These are phyloP conservation scores for Mystacornis crossleyi DNA, from an alignment of 2,113 vertebrate genomes.

Conservation along the genomic window DNA sequence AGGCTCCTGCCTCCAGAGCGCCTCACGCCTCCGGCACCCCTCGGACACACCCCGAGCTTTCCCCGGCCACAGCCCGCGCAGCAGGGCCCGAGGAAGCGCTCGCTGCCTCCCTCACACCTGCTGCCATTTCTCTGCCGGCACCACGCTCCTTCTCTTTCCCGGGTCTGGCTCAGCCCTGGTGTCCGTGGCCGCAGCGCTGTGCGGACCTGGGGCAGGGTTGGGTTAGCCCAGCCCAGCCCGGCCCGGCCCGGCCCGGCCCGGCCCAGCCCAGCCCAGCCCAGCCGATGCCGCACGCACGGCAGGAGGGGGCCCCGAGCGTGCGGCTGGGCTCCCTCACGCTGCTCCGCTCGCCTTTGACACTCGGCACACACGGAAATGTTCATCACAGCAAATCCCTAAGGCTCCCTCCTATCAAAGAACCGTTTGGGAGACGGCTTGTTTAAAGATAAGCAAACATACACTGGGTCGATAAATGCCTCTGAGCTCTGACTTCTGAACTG, in stretches of 20 bases:
- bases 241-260: too few relatives aligned
- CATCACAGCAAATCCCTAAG: neutral
- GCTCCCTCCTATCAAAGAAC: neutral
- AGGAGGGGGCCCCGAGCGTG: neutral
- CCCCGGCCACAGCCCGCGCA: accelerated
- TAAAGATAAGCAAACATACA: neutral
- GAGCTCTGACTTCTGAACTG: neutral
- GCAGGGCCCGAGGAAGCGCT: accelerated
- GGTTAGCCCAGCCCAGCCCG: too few relatives aligned
- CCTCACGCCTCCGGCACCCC: accelerated
- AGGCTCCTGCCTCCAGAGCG: neutral
- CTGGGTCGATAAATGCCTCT: neutral
- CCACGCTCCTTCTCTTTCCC: accelerated
- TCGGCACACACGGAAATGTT: neutral
- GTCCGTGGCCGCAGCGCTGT: neutral
- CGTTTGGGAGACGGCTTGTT: accelerated
- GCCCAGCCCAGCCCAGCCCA: neutral
- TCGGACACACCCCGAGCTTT: neutral
- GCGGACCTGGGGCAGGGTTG: neutral
- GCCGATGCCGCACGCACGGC: neutral
- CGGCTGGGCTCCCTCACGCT: neutral
- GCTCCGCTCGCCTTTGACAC: neutral
- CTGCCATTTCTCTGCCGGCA: neutral
- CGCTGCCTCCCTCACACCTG: neutral
- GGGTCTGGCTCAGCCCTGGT: neutral